Base-by-base conservation (phyloP, 2,113 vertebrate species). In the Zapus hudsonius region DNA sequence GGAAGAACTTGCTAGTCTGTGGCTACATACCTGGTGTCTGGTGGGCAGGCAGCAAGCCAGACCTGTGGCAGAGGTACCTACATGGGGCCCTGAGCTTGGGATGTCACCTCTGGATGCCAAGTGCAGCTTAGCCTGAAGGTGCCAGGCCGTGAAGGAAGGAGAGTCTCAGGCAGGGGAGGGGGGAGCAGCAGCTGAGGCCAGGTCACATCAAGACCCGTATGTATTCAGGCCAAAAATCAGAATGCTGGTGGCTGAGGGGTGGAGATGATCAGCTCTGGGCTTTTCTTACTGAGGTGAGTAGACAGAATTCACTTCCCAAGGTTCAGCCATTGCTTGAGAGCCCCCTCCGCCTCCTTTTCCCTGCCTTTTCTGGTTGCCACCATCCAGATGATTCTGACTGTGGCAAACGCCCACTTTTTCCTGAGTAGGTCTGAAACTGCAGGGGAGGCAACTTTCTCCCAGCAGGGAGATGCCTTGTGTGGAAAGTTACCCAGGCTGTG, bases 241-340 rank as follows among this genome's bases (percentile, higher is more conserved):
- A 25, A 27, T 63, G 61, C 61, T 8, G 61, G 3, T 23, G 23
- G 61, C 61, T 2, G 61, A 16, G 1, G 15, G 66, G n/a, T 4
- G 31, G 33, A 16, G 8, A 2, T 69, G 66, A 33, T 5, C 66
- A 69, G 66, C 31, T 31, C 64, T 64, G 63, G 25, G 63, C 66
- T 69, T 22, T 70, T 38, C 67, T 20, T 63, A 22, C 19, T 38
- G 67, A 70, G 67, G 29, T n/a, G 20, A 69, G 33, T 16, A n/a
- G n/a, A n/a, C n/a, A n/a, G n/a, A n/a, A n/a, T n/a, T 7, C 47
- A 10, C 31, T 38, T 13, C 8, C 61, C 7, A 22, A 59, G 42
- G 22, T 3, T 23, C 22, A 9, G 22, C 3, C 64, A 0, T 3
- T 5, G 33, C 10, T 40, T 42, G 27, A 0, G 5, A 23, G 8